Percentiles rank a stretch among this genome's conserved stretches.
Conservation (phyloP, 2,888 invertebrate species). For the Sminthurides aquaticus region DNA sequence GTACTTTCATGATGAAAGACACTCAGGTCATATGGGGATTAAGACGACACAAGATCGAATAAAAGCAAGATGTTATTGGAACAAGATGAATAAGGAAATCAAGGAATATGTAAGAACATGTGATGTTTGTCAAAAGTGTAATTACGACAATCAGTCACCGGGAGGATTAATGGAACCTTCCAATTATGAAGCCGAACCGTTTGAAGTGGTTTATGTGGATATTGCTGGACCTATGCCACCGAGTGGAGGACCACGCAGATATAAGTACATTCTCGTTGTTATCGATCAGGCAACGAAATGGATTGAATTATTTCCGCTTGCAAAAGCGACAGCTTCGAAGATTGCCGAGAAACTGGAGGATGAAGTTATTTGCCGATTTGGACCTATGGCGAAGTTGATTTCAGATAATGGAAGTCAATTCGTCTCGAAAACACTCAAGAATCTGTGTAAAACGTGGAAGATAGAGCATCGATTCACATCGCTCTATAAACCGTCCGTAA, state of each 20-base stretch:
- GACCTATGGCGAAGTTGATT: constrained; percentile 22
- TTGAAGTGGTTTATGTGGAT: constrained; percentile 27
- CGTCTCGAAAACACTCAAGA: constrained; percentile 18
- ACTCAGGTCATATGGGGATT: constrained; percentile 32
- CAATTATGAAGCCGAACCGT: constrained; percentile 8
- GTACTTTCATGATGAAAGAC: constrained; percentile 29
- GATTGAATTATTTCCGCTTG: too few species aligned
- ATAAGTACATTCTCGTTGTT: too few species aligned
- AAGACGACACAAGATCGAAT: constrained; percentile 27
- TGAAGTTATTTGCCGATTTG: constrained; percentile 30
- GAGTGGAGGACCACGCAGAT: neutral
- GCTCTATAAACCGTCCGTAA: constrained; percentile 26
- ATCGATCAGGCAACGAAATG: too few species aligned
- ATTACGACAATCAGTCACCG: constrained; percentile 17
- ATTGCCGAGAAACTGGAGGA: constrained; percentile 24
- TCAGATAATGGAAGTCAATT: constrained; percentile 34
- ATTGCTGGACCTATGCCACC: constrained; percentile 29
- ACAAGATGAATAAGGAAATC: too few species aligned
- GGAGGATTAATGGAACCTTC: constrained; percentile 23
- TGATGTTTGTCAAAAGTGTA: constrained; percentile 29
- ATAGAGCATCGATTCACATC: constrained; percentile 21
- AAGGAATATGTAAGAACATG: constrained; percentile 26
- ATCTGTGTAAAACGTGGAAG: constrained; percentile 22
- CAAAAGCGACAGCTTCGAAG: constrained; percentile 25
- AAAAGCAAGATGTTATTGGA: constrained; percentile 29